These are phyloP conservation scores for Cephus rjabovi DNA, from an alignment of 2,888 invertebrate genomes.

Conservation along the genomic window DNA sequence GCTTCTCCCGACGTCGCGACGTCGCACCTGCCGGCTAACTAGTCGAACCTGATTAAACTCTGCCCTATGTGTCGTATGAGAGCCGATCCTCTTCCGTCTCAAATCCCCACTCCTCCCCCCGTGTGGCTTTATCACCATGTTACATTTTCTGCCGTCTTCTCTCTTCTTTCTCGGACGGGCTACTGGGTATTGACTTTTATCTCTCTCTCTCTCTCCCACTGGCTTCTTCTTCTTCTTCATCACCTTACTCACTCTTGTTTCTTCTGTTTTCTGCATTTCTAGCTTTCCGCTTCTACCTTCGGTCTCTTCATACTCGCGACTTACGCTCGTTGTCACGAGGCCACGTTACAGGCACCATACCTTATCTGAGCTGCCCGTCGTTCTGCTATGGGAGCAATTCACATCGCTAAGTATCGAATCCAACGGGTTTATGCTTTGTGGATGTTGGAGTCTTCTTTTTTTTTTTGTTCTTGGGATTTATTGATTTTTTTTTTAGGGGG, in stretches of 20 bases:
- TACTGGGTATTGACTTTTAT: slow-evolving; percentile 13
- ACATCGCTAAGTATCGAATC: no score
- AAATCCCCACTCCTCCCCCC: background rate
- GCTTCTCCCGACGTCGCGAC: slow-evolving; percentile 30
- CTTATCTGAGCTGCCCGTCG: slow-evolving; percentile 28
- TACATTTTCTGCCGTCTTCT: slow-evolving; percentile 3
- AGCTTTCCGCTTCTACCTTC: slow-evolving; percentile 27
- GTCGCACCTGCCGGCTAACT: slow-evolving; percentile 64
- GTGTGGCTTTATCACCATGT: background rate
- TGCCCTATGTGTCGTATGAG: slow-evolving; percentile 50
- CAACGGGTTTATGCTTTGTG: no score
- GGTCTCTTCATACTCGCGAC: slow-evolving; percentile 27
- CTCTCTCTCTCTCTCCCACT: slow-evolving; percentile 12
- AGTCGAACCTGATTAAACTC: slow-evolving; percentile 66
- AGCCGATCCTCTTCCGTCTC: background rate
- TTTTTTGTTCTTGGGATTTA: slow-evolving; percentile 10
- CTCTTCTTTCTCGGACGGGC: background rate
- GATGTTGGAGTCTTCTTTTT: background rate
- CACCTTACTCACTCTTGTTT: slow-evolving; percentile 14
- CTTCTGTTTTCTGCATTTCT: slow-evolving; percentile 31
- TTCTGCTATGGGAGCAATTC: background rate
- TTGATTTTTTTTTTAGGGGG: background rate
- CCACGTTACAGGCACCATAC: slow-evolving; percentile 25
- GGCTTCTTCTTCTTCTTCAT: slow-evolving; percentile 18
- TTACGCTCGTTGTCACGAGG: slow-evolving; percentile 28